phyloP scores from a whole-genome alignment of 2,888 invertebrate genomes.

The Dryobota labecula region DNA sequence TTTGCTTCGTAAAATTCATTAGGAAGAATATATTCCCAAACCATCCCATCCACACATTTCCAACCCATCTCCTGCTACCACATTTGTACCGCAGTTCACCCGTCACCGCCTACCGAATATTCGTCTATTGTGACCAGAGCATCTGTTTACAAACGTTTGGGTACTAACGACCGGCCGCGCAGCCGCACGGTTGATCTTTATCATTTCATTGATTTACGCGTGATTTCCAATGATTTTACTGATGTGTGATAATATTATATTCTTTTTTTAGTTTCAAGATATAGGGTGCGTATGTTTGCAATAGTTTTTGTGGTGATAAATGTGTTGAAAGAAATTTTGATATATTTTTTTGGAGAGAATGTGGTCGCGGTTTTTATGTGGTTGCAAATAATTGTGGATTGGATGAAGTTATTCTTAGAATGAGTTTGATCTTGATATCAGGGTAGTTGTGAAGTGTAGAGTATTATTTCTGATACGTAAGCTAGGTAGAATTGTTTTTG shows the following conservation, averaged over 20 bases:
- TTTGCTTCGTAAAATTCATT: too few species aligned
- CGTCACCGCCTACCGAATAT: constrained; percentile 89
- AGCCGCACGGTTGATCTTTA: constrained; percentile 71
- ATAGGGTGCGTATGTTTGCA: constrained; percentile 24
- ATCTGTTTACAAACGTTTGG: constrained; percentile 82
- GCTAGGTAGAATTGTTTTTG: too few species aligned
- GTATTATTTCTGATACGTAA: too few species aligned
- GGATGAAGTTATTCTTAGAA: constrained; percentile 17
- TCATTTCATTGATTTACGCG: constrained; percentile 75
- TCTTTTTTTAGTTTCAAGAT: constrained; percentile 32
- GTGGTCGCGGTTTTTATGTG: not conserved
- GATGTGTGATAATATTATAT: constrained; percentile 56
- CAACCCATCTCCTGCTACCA: constrained; percentile 68
- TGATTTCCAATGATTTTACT: constrained; percentile 65
- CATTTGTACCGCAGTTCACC: constrained; percentile 73
- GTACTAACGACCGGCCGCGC: constrained; percentile 71
- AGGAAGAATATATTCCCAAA: not conserved
- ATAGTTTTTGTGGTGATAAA: constrained; percentile 40
- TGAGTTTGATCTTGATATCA: constrained; percentile 2
- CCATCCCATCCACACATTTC: constrained; percentile 71
- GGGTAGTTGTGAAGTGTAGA: too few species aligned
- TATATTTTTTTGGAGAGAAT: constrained; percentile 35
- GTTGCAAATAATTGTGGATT: constrained; percentile 8
- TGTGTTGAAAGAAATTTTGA: constrained; percentile 52
- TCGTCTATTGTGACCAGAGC: constrained; percentile 80